Conservation (phyloP, 2,888 invertebrate species). For the Patella depressa region DNA sequence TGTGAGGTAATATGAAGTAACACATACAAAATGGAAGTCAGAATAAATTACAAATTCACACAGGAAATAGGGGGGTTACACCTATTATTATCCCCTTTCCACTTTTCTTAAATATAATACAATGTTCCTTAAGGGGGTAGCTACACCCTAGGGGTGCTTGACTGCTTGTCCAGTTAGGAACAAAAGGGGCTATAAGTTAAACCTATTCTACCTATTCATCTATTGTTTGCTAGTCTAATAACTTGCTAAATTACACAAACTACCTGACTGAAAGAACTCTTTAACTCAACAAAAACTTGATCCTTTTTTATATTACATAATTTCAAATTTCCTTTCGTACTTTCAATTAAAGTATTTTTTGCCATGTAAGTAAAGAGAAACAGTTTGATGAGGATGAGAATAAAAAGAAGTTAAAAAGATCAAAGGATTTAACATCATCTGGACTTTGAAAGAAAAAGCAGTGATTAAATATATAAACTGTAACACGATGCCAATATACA, state of each 20-base stretch:
- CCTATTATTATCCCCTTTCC: not conserved
- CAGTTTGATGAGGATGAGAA: not conserved
- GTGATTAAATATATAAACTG: no score
- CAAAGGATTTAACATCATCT: no score
- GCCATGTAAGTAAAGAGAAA: not conserved
- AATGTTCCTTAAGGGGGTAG: not conserved
- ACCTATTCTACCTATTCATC: not conserved
- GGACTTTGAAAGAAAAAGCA: no score
- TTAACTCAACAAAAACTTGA: not conserved
- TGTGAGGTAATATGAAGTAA: not conserved
- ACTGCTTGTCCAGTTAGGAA: not conserved
- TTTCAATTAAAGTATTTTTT: not conserved
- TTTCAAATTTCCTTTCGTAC: not conserved
- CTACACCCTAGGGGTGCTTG: not conserved
- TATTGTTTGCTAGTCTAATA: not conserved
- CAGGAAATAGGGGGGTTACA: slow-evolving; percentile 3
- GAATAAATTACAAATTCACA: not conserved
- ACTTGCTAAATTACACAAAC: not conserved
- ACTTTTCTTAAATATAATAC: not conserved
- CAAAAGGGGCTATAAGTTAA: not conserved
- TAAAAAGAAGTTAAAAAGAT: not conserved
- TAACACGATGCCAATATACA: no score
- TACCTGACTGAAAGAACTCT: not conserved
- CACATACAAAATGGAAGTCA: no score
- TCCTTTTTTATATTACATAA: not conserved